Evolutionary conservation across 2,797 vertebrate genomes (phyloP), one percentile per base, ranked within the genome.

Genomic region (Lacerta bilineata): DNA sequence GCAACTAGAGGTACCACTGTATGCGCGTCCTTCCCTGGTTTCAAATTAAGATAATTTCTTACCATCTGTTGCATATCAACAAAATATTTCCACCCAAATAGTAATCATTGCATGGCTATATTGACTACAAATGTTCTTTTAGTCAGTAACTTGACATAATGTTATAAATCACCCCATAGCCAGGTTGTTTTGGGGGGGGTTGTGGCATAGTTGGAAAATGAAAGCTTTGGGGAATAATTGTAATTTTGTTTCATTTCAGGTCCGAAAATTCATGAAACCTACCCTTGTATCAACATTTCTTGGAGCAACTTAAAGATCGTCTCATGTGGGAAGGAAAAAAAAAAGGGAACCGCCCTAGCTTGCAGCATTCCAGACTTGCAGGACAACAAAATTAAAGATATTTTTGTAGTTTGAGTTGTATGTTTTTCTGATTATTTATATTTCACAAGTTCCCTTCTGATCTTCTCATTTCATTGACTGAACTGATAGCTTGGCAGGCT

Each of bases 211-310:
- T 20, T 50, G 20, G 33, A 39, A 83, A 88, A 36, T 11, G n/a
- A n/a, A 20, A 43, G 25, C 66, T 68, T 75, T 68, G 43, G 18
- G 9, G n/a, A 75, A 86, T 15, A 27, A 71, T 46, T 80, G 23
- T 33, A 80, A 43, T 72, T 39, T 36, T 64, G 18, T 89, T 72
- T 85, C 33, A 85, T 89, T 89, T 80, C n/a, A 88, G 87, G 36
- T 18, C 50, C 27, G 55, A 85, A 75, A 29, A 29, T 43, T 17
- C 75, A 89, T 80, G 13, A 36, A 72, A n/a, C 9, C 3, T n/a
- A 27, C n/a, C 20, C 41, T 61, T 46, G 3, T 71, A 74, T 25
- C 55, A 9, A 29, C 18, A 50, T 81, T 72, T 80, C 23, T 20
- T 84, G 83, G 77, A 85, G 7, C 50, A 66, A 25, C 39, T 72